phyloP scores from a whole-genome alignment of 2,797 vertebrate species.

The Poecilia gillii region DNA sequence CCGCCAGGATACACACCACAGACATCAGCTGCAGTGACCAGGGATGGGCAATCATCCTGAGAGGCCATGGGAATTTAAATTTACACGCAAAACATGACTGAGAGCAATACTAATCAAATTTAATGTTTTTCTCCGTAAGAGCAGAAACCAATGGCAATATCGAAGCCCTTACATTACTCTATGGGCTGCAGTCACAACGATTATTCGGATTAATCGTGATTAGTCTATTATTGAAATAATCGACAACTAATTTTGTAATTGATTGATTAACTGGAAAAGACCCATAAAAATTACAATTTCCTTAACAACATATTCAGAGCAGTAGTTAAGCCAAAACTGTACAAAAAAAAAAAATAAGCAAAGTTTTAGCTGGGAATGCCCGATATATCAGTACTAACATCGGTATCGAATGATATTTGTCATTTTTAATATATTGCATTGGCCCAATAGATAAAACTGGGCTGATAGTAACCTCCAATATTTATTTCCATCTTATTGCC shows the following conservation, averaged over 20 bases:
- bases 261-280: too few relatives aligned
- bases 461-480: too few relatives aligned
- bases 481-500: too few relatives aligned
- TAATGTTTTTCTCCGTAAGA: not conserved
- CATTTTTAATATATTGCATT: too few relatives aligned
- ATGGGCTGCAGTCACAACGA: not conserved
- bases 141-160: not conserved
- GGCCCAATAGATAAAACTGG: too few relatives aligned
- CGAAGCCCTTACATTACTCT: not conserved
- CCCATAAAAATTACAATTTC: too few relatives aligned
- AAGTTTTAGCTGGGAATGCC: too few relatives aligned
- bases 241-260: too few relatives aligned
- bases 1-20: conserved; percentile 8
- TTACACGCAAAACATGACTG: not conserved
- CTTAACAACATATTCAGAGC: too few relatives aligned
- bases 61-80: not conserved
- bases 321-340: not conserved
- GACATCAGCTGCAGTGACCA: conserved; percentile 16
- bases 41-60: not conserved
- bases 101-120: not conserved
- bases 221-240: not conserved
- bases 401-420: too few relatives aligned
- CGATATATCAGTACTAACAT: too few relatives aligned
- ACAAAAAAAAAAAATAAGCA: not conserved
- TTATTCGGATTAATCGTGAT: not conserved